phyloP scores from a whole-genome alignment of 2,888 invertebrate species.

The Teinopalpus imperialis region DNA sequence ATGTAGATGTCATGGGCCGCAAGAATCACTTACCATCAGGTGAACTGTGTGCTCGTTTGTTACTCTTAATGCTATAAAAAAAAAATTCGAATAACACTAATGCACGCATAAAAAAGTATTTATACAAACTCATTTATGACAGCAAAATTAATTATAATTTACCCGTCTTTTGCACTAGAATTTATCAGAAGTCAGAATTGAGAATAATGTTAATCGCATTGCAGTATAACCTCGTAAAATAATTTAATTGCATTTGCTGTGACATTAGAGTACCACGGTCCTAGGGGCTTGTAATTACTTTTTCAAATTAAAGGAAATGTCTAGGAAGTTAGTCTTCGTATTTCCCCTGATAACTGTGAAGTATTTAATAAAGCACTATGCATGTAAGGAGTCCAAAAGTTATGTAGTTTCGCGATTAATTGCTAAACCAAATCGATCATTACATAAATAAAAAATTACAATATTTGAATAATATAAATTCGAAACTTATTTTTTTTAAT shows the following conservation, averaged over 20 bases:
- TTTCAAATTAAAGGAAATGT: slow-evolving; percentile 16
- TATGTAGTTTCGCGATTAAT: background rate
- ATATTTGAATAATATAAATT: too few relatives aligned
- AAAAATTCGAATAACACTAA: too few relatives aligned
- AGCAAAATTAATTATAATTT: too few relatives aligned
- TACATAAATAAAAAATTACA: too few relatives aligned
- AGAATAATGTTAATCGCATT: slow-evolving; percentile 8
- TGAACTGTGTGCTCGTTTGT: too few relatives aligned
- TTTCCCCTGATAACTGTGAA: slow-evolving; percentile 6
- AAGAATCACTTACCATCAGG: too few relatives aligned
- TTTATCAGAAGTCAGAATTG: background rate
- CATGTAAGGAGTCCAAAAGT: slow-evolving; percentile 1
- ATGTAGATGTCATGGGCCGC: too few relatives aligned
- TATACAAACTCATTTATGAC: too few relatives aligned
- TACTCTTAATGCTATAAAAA: too few relatives aligned
- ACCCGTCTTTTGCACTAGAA: background rate
- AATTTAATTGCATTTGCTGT: slow-evolving; percentile 12
- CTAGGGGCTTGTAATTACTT: slow-evolving; percentile 13
- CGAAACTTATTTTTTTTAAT: too few relatives aligned
- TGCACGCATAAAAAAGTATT: too few relatives aligned
- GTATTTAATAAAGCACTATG: slow-evolving; percentile 3
- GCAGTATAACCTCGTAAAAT: background rate
- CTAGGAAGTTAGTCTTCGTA: slow-evolving; percentile 8
- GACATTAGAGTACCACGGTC: slow-evolving; percentile 1
- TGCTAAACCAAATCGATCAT: too few relatives aligned